phyloP scores from a whole-genome alignment of 2,888 invertebrate species.

The Scaptodrosophila latifasciaeformis region DNA sequence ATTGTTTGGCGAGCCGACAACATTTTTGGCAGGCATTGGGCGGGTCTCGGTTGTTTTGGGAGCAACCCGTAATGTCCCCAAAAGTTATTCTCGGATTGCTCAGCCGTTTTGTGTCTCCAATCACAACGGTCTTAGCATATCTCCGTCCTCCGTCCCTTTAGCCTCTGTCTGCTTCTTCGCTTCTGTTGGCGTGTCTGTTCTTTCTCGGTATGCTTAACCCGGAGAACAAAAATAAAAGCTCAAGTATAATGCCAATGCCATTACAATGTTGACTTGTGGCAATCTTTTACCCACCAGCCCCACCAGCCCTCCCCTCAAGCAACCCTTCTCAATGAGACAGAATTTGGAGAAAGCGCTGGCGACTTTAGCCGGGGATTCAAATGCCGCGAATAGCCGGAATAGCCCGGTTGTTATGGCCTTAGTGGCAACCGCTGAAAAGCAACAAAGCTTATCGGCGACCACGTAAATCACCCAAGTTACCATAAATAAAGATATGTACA shows the following conservation, averaged over 20 bases:
- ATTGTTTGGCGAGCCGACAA: slow-evolving; percentile 51
- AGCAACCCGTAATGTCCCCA: too few relatives aligned
- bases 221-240: slow-evolving; percentile 52
- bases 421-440: slow-evolving; percentile 57
- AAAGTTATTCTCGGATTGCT: slow-evolving; percentile 11
- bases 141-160: background rate
- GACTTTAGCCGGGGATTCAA: slow-evolving; percentile 55
- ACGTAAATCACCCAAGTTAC: slow-evolving; percentile 71
- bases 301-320: too few relatives aligned
- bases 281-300: too few relatives aligned
- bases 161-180: too few relatives aligned
- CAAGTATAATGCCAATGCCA: slow-evolving; percentile 45
- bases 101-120: slow-evolving; percentile 6
- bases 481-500: slow-evolving; percentile 67
- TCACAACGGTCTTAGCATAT: background rate
- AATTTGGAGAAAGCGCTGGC: background rate
- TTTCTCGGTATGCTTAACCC: slow-evolving; percentile 41
- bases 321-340: slow-evolving; percentile 3
- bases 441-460: slow-evolving; percentile 65
- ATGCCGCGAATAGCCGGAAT: slow-evolving; percentile 30
- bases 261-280: slow-evolving; percentile 47
- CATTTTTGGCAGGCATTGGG: too few relatives aligned
- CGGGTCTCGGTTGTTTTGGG: too few relatives aligned
- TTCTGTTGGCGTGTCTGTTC: slow-evolving; percentile 1
- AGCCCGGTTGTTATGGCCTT: slow-evolving; percentile 24